Conservation (phyloP, 2,888 invertebrate species). For the Stenotaenia linearis region DNA sequence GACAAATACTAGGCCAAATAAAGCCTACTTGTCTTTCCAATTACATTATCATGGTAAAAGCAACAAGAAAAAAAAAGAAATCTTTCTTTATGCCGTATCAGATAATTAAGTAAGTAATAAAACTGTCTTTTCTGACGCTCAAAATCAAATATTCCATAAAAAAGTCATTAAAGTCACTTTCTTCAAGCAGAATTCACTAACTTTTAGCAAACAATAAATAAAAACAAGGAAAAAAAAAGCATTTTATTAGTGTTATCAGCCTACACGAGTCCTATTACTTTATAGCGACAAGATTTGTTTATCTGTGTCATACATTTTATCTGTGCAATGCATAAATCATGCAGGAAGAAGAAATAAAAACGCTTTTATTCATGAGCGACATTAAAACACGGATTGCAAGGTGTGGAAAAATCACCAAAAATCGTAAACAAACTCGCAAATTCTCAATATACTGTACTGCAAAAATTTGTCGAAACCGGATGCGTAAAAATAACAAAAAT, state of each 20-base stretch:
- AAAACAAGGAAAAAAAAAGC: too few species aligned
- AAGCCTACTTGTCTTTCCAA: neutral
- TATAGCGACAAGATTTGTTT: too few species aligned
- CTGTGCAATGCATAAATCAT: too few species aligned
- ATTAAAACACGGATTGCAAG: neutral
- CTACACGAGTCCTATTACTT: too few species aligned
- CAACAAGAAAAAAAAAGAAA: neutral
- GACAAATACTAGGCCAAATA: neutral
- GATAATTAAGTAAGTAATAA: neutral
- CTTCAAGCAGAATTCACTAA: too few species aligned
- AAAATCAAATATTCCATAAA: neutral
- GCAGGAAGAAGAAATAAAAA: neutral
- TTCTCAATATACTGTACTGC: too few species aligned
- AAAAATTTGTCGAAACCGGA: neutral
- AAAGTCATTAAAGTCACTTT: neutral
- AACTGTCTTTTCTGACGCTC: too few species aligned
- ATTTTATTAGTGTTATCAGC: too few species aligned
- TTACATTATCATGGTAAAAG: neutral
- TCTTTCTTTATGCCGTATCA: neutral
- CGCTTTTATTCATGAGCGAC: neutral
- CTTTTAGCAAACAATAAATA: too few species aligned
- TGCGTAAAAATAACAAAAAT: neutral
- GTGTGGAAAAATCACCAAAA: neutral
- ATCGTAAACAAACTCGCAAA: too few species aligned
- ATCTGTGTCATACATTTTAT: too few species aligned